Evolutionary conservation across 35 echinoderm and acorn worm species (phyloP).

Genomic region (Acanthaster planci): DNA sequence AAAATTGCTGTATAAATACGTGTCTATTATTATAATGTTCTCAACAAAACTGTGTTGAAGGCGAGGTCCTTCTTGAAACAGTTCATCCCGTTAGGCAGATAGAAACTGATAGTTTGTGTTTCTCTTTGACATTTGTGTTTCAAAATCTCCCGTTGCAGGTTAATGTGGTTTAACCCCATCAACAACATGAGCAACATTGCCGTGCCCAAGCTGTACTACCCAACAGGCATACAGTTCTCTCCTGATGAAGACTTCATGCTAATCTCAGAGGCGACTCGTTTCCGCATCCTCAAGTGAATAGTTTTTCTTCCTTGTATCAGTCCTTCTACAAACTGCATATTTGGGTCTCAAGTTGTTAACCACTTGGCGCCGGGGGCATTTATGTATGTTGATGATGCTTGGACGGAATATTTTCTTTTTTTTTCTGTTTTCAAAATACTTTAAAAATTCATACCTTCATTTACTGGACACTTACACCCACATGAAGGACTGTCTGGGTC

Average conservation of each 20-base stretch:
- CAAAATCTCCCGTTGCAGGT: constrained; percentile 28
- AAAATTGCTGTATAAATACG: too few relatives aligned
- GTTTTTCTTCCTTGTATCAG: too few relatives aligned
- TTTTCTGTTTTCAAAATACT: too few relatives aligned
- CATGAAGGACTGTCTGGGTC: too few relatives aligned
- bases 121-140: neutral
- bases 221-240: constrained; percentile 76
- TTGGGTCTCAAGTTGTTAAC: neutral
- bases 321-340: neutral
- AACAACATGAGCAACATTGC: constrained; percentile 72
- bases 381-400: too few relatives aligned
- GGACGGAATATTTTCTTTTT: too few relatives aligned
- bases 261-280: constrained; percentile 67
- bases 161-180: constrained; percentile 78
- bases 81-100: too few relatives aligned
- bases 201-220: constrained; percentile 61
- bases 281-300: constrained; percentile 85
- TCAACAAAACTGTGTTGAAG: neutral
- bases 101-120: neutral
- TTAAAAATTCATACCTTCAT: too few relatives aligned
- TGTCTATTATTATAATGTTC: too few relatives aligned
- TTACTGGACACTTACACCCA: too few relatives aligned
- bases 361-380: too few relatives aligned
- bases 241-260: constrained; percentile 74
- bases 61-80: neutral